These are phyloP conservation scores for Amphipoea lucens DNA, from an alignment of 2,888 invertebrate species.

Conservation along the genomic window DNA sequence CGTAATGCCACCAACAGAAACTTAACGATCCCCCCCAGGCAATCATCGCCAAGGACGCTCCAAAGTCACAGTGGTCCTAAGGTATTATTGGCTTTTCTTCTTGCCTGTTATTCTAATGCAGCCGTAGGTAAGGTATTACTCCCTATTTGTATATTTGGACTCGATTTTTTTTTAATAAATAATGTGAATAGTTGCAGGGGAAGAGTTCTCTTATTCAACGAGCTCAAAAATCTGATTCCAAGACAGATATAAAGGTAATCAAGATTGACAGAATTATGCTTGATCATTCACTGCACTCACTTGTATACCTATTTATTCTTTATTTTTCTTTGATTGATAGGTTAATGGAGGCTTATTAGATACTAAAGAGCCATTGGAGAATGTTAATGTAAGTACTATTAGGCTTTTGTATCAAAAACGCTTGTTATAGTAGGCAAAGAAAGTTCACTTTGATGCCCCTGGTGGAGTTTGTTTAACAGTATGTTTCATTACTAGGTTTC, in stretches of 20 bases:
- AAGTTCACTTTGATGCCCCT: neutral
- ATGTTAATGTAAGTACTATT: slow-evolving; percentile 34
- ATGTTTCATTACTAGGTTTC: slow-evolving; percentile 32
- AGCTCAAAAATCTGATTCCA: slow-evolving; percentile 58
- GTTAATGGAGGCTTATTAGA: slow-evolving; percentile 40
- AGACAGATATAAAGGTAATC: slow-evolving; percentile 63
- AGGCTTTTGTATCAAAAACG: neutral
- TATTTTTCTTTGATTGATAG: slow-evolving; percentile 35
- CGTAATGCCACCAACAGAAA: slow-evolving; percentile 84
- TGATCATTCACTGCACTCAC: neutral
- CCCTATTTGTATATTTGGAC: neutral
- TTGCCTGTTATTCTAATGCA: neutral
- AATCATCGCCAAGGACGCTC: slow-evolving; percentile 72
- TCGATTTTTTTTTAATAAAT: slow-evolving; percentile 4
- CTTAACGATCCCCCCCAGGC: slow-evolving; percentile 55
- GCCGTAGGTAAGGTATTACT: neutral
- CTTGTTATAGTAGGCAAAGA: neutral
- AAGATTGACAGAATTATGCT: neutral
- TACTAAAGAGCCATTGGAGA: slow-evolving; percentile 45
- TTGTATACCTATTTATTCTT: neutral
- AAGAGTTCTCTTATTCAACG: slow-evolving; percentile 53
- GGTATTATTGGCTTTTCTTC: slow-evolving; percentile 38
- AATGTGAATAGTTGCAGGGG: slow-evolving; percentile 48
- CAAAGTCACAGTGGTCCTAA: slow-evolving; percentile 62
- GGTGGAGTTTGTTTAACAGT: neutral